Conservation (phyloP, 2,797 vertebrate species). For the Micromesistius poutassou region DNA sequence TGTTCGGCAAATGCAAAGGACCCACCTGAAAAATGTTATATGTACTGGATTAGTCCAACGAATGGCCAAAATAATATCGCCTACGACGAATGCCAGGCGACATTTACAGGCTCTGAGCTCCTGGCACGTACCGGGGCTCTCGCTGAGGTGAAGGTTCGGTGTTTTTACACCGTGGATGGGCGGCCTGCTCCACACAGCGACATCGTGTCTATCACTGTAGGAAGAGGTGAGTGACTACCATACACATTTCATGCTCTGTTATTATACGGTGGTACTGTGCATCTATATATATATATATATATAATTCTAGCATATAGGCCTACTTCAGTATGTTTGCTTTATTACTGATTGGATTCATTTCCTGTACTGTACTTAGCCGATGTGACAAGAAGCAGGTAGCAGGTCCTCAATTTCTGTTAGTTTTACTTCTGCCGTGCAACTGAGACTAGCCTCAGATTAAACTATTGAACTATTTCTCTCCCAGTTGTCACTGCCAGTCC, state of each 20-base stretch:
- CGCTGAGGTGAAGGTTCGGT: slow-evolving; percentile 24
- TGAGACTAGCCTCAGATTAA: not conserved
- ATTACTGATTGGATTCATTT: not conserved
- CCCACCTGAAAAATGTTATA: no score
- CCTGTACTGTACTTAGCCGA: not conserved
- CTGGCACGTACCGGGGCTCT: not conserved
- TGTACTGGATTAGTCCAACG: not conserved
- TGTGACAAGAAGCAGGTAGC: not conserved
- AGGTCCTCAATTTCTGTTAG: not conserved
- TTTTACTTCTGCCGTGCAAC: not conserved
- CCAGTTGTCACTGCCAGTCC: not conserved
- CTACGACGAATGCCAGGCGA: slow-evolving; percentile 17
- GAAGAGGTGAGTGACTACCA: not conserved
- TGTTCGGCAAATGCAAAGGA: slow-evolving; percentile 17
- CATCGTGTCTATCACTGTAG: not conserved
- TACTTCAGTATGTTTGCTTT: not conserved
- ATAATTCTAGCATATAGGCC: no score
- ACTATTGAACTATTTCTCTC: not conserved
- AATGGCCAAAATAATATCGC: not conserved
- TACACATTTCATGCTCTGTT: not conserved
- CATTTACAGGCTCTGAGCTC: slow-evolving; percentile 36
- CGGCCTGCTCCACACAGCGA: not conserved
- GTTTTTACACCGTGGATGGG: not conserved
- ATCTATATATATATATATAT: no score
- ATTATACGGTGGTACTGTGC: not conserved